Evolutionary conservation across 1,140 invertebrate species (phyloP).

Genomic region (Maniola jurtina): DNA sequence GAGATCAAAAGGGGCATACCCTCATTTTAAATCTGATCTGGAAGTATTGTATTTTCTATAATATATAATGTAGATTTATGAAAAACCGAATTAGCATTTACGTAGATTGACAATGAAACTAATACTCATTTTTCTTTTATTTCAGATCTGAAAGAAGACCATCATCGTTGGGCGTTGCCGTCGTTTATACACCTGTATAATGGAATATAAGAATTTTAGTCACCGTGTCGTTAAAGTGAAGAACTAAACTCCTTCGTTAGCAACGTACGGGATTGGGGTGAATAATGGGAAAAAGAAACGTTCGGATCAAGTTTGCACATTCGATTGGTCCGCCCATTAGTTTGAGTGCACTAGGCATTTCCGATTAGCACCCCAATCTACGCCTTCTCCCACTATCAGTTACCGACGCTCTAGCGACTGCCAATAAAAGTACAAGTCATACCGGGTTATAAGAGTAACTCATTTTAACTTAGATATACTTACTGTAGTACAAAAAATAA

Average conservation of each 20-base stretch:
- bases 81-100: too few species aligned
- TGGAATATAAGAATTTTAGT: conserved; percentile 41
- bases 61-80: too few species aligned
- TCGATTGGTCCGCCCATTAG: conserved; percentile 71
- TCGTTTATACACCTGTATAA: conserved; percentile 35
- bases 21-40: too few species aligned
- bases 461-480: conserved; percentile 69
- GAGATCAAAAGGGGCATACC: too few species aligned
- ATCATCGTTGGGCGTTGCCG: conserved; percentile 22
- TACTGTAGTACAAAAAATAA: conserved; percentile 69
- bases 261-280: conserved; percentile 54
- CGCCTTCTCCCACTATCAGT: conserved; percentile 54
- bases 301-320: conserved; percentile 73
- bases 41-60: neutral
- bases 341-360: conserved; percentile 49
- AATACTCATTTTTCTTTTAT: conserved; percentile 41
- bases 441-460: conserved; percentile 60
- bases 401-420: conserved; percentile 74
- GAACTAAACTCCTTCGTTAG: conserved; percentile 49
- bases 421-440: conserved; percentile 77
- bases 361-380: conserved; percentile 55
- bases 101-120: conserved; percentile 9
- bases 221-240: conserved; percentile 15
- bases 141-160: conserved; percentile 50
- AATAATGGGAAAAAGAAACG: conserved; percentile 77